Evolutionary conservation across 2,797 vertebrate species (phyloP).

Genomic region (Mus minutoides): DNA sequence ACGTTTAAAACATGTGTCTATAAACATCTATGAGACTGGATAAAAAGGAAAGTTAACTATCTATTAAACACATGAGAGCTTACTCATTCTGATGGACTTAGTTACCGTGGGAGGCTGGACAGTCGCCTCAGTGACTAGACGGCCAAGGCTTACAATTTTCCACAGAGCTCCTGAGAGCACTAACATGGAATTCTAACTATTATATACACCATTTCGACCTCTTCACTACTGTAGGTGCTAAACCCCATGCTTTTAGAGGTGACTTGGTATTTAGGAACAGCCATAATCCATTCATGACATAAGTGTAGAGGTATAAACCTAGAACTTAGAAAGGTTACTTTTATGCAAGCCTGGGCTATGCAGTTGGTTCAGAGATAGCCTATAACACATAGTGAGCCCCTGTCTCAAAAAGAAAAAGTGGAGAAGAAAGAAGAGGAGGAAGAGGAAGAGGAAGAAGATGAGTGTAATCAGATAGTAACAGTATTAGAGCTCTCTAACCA

Average conservation of each 20-base stretch:
- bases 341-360: neutral
- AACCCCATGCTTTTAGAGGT: neutral
- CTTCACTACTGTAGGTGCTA: neutral
- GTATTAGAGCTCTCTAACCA: constrained; percentile 40
- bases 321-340: neutral
- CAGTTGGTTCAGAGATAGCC: neutral
- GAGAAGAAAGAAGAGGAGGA: neutral
- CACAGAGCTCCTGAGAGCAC: neutral
- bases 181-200: neutral
- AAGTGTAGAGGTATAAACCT: neutral
- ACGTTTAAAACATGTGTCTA: constrained; percentile 60
- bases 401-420: neutral
- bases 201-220: neutral
- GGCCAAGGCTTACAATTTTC: neutral
- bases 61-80: constrained; percentile 43
- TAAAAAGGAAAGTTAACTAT: constrained; percentile 67
- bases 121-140: constrained; percentile 32
- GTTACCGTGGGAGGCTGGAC: constrained; percentile 39
- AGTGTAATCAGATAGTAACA: constrained; percentile 34
- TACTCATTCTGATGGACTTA: constrained; percentile 63
- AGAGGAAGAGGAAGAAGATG: neutral
- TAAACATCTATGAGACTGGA: constrained; percentile 73
- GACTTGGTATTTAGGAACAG: constrained; percentile 39
- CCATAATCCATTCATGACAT: constrained; percentile 26
- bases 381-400: neutral